Evolutionary conservation across 2,888 invertebrate genomes (phyloP), one percentile per base, ranked within the genome.

Genomic region (Lucinisca nassula): DNA sequence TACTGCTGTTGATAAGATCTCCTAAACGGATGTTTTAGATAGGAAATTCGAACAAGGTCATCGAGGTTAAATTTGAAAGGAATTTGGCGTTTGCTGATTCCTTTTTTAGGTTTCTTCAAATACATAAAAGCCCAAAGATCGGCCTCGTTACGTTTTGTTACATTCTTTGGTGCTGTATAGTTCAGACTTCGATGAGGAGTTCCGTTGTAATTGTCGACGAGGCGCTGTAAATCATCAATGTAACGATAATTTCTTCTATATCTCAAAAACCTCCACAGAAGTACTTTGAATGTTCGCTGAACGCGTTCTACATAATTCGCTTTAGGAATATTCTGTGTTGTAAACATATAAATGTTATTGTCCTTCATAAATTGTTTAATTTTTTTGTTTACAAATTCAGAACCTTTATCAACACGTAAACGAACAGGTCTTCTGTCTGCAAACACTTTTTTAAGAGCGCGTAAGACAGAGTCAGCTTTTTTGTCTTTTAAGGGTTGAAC

Each of bases 151-250:
- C 61, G 30, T 32, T 74, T 40, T 3, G 55, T 40, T 24, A 61
- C 75, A 37, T 82, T 30, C 21, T 79, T 82, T 21, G 79, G 85
- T 27, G 80, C 40, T 32, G 80, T 73, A 72, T 49, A 58, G 35
- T 79, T 40, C 37, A 32, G 38, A 67, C 67, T 67, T 24, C 79
- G n/a, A 40, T 79, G 70, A 10, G 70, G 79, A 17, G 79, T 67
- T 0, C 40, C 40, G n/a, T 82, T 75, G 2, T 82, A 75, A 21
- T 40, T 74, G 32, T 67, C 35, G 8, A 82, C 82, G 21, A 75
- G 30, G 6, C 58, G n/a, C n/a, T 79, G 67, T 45, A 79, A 70
- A 70, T 38, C 79, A 55, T 79, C 45, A 21, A 79, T 79, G 67
- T 79, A 40, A 30, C 79, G 40, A 75, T 58, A 81, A 17, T 24